Conservation (phyloP, 2,797 vertebrate genomes). For the Neostethus bicornis region DNA sequence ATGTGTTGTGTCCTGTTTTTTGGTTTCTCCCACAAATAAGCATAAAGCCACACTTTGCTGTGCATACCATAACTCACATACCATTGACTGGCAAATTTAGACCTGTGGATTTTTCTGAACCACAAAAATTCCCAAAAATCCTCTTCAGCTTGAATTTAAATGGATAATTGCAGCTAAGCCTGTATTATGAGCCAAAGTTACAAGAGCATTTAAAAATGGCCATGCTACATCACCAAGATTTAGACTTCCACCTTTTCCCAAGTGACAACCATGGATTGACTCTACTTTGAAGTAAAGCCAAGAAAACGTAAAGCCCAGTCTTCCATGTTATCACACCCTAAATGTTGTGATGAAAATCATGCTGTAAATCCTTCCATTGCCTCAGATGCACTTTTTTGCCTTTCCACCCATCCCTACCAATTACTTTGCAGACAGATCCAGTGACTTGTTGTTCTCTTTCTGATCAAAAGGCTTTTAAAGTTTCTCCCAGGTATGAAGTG, state of each 20-base stretch:
- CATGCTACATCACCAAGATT: conserved; percentile 23
- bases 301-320: too few species aligned
- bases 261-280: conserved; percentile 11
- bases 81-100: conserved; percentile 44
- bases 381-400: conserved; percentile 36
- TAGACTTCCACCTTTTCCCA: conserved; percentile 15
- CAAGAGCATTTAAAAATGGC: conserved; percentile 31
- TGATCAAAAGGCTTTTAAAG: conserved; percentile 6
- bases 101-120: conserved; percentile 47
- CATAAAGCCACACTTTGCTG: conserved; percentile 16
- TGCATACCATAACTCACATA: conserved; percentile 44
- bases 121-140: conserved; percentile 52
- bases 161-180: conserved; percentile 58
- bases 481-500: conserved; percentile 27
- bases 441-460: conserved; percentile 20
- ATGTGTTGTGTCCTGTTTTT: conserved; percentile 2
- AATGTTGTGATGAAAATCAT: conserved; percentile 27
- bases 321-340: conserved; percentile 38
- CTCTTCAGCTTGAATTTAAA: conserved; percentile 43
- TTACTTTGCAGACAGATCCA: conserved; percentile 22
- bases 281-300: conserved; percentile 31
- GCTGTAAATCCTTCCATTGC: conserved; percentile 45
- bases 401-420: conserved; percentile 34
- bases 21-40: conserved; percentile 15
- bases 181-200: conserved; percentile 48